Conservation (phyloP, 2,113 vertebrate genomes). For the Glareola pratincola region DNA sequence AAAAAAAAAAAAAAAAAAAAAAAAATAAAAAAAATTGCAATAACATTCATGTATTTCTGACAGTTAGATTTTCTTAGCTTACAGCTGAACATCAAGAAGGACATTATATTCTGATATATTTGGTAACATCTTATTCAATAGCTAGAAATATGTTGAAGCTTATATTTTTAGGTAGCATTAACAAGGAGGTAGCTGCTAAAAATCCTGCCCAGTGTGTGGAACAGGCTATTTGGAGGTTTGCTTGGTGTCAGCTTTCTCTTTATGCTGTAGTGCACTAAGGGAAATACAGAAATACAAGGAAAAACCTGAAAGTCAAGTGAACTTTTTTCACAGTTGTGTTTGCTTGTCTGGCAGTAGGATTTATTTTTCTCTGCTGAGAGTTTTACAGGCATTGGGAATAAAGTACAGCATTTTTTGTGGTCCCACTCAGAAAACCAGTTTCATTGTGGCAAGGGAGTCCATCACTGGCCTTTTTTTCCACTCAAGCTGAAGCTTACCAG, state of each 20-base stretch:
- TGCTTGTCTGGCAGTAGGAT: background rate
- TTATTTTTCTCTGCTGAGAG: background rate
- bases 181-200: background rate
- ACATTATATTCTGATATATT: background rate
- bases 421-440: background rate
- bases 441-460: background rate
- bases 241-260: background rate
- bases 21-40: background rate
- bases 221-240: background rate
- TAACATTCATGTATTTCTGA: background rate
- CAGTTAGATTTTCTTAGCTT: background rate
- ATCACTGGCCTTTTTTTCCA: background rate
- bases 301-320: background rate
- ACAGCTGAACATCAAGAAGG: background rate
- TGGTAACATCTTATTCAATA: background rate
- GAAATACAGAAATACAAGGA: background rate
- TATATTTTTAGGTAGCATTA: background rate
- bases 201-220: background rate
- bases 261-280: background rate
- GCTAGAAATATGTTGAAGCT: background rate
- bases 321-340: background rate
- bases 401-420: background rate
- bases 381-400: background rate
- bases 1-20: background rate
- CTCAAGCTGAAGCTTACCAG: background rate